Conservation (phyloP, 2,113 vertebrate genomes). For the Capricornis sumatraensis region DNA sequence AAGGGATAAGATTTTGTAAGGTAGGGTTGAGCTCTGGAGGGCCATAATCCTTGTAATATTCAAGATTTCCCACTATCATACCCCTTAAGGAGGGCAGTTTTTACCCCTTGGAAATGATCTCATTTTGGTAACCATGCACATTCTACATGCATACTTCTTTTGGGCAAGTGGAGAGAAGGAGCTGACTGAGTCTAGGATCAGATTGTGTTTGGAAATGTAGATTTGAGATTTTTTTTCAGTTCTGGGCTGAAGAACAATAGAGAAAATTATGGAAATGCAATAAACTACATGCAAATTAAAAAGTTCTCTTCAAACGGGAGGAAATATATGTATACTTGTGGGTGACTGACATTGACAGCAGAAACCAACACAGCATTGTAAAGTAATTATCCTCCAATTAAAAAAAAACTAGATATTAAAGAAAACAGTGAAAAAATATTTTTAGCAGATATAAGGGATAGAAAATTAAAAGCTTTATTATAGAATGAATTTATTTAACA, state of each 20-base stretch:
- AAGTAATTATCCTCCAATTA: neutral
- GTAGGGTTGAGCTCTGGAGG: neutral
- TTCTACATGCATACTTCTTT: neutral
- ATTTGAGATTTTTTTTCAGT: neutral
- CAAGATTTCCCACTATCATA: neutral
- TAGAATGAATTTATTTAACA: neutral
- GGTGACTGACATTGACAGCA: neutral
- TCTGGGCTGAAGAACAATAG: neutral
- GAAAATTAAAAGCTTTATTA: neutral
- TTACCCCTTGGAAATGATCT: neutral
- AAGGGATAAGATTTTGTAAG: neutral
- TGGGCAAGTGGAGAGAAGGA: neutral
- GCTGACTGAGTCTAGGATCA: neutral
- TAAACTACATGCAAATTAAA: neutral
- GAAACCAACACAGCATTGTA: neutral
- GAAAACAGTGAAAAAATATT: neutral
- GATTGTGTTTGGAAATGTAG: neutral
- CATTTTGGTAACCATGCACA: neutral
- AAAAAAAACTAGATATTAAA: neutral
- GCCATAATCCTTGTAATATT: neutral
- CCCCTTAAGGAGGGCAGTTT: neutral
- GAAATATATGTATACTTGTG: neutral
- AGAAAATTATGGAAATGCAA: neutral
- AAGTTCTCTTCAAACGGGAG: neutral
- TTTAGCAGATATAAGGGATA: neutral